phyloP scores from a whole-genome alignment of 2,797 vertebrate genomes.

The Catharus ustulatus region DNA sequence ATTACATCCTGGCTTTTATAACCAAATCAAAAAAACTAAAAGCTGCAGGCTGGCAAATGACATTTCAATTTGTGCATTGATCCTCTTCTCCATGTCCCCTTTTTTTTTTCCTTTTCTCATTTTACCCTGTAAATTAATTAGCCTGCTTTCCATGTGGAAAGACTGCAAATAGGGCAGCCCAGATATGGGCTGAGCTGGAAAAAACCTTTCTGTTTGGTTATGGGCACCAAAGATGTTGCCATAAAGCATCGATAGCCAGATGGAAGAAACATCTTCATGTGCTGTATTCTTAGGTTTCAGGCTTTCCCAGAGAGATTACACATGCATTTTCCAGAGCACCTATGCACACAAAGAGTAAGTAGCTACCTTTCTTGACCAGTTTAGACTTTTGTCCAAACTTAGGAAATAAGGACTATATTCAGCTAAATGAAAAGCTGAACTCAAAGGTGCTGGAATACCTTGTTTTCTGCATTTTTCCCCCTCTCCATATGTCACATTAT shows the following conservation, averaged over 20 bases:
- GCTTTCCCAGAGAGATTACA: not conserved
- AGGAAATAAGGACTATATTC: not conserved
- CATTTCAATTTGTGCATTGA: constrained; percentile 78
- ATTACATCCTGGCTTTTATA: constrained; percentile 80
- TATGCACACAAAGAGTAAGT: not conserved
- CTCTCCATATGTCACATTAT: not conserved
- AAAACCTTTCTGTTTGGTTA: not conserved
- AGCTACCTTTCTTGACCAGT: constrained; percentile 8
- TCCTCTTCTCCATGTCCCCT: fast-evolving
- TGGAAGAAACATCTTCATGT: not conserved
- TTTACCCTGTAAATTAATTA: constrained; percentile 70
- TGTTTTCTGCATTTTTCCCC: not conserved
- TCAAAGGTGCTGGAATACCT: constrained; percentile 11
- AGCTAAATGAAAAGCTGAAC: constrained; percentile 47
- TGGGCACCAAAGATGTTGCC: not conserved
- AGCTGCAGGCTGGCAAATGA: constrained; percentile 68
- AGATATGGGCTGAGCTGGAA: not conserved
- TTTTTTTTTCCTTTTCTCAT: not conserved
- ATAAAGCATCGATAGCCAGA: not conserved
- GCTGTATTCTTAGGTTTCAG: not conserved
- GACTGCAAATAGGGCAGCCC: not conserved
- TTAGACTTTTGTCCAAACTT: constrained; percentile 8
- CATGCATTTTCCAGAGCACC: not conserved
- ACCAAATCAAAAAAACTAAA: constrained; percentile 78
- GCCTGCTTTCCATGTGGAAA: constrained; percentile 64